Evolutionary conservation across 2,797 vertebrate species (phyloP).

Genomic region (Orestias chungarensis): DNA sequence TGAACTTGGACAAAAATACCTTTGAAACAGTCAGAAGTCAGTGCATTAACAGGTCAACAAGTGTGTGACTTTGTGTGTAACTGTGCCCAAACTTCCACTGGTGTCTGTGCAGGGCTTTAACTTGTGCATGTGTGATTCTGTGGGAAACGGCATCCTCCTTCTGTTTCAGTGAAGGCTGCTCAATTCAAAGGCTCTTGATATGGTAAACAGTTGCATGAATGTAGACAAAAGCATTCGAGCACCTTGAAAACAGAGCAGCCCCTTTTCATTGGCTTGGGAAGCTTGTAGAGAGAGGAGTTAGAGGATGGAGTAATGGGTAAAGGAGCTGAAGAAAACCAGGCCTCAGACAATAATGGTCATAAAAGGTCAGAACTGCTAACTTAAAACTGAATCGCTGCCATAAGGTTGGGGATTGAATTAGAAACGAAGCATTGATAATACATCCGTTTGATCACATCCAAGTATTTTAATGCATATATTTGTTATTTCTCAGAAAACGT

Average conservation of each 20-base stretch:
- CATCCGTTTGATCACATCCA: too few relatives aligned
- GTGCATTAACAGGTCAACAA: conserved; percentile 60
- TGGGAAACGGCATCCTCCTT: conserved; percentile 66
- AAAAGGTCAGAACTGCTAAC: not conserved
- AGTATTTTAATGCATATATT: too few relatives aligned
- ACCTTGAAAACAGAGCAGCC: conserved; percentile 64
- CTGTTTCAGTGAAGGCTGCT: conserved; percentile 57
- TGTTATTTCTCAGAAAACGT: too few relatives aligned
- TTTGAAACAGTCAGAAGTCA: conserved; percentile 48
- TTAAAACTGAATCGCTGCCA: not conserved
- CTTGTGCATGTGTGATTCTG: conserved; percentile 49
- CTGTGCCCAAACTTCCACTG: not conserved
- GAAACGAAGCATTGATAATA: too few relatives aligned
- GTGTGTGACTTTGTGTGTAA: conserved; percentile 35
- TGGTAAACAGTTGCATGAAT: conserved; percentile 75
- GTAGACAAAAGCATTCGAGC: conserved; percentile 69
- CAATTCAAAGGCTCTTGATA: conserved; percentile 74
- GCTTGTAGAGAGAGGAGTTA: conserved; percentile 26
- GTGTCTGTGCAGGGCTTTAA: conserved; percentile 21
- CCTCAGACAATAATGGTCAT: not conserved
- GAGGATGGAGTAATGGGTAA: not conserved
- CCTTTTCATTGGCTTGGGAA: conserved; percentile 65
- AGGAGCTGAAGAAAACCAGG: not conserved
- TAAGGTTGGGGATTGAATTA: not conserved
- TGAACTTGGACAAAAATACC: not conserved